phyloP scores from a whole-genome alignment of 2,888 invertebrate genomes.

The Eupelmus urozonus region DNA sequence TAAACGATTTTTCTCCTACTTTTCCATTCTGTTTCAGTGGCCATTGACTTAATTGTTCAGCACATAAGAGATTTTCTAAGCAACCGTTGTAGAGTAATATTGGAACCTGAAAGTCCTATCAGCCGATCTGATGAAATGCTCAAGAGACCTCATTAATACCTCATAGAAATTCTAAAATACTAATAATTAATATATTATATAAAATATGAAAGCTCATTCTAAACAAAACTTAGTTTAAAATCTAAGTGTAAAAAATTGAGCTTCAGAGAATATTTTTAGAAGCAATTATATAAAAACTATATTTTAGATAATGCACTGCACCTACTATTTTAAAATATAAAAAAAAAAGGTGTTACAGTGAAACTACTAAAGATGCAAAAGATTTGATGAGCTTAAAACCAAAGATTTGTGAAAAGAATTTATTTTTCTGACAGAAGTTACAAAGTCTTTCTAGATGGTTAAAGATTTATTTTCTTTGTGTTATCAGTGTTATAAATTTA shows the following conservation, averaged over 20 bases:
- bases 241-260: conserved; percentile 37
- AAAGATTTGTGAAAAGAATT: conserved; percentile 58
- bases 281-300: conserved; percentile 39
- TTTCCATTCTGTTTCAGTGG: conserved; percentile 86
- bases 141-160: conserved; percentile 73
- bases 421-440: conserved; percentile 59
- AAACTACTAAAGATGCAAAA: conserved; percentile 40
- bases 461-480: conserved; percentile 35
- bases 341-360: conserved; percentile 21
- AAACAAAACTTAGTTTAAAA: conserved; percentile 30
- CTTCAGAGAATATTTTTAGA: conserved; percentile 54
- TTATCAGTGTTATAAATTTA: conserved; percentile 38
- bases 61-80: conserved; percentile 95
- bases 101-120: conserved; percentile 70
- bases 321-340: conserved; percentile 35
- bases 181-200: conserved; percentile 35
- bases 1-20: conserved; percentile 54
- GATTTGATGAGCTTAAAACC: conserved; percentile 57
- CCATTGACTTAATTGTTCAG: conserved; percentile 97
- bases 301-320: conserved; percentile 45
- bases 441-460: conserved; percentile 9
- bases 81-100: conserved; percentile 77
- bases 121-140: conserved; percentile 68
- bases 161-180: conserved; percentile 22
- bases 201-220: conserved; percentile 38